These are phyloP conservation scores for Parascotia fuliginaria DNA, from an alignment of 2,888 invertebrate species.

Conservation along the genomic window DNA sequence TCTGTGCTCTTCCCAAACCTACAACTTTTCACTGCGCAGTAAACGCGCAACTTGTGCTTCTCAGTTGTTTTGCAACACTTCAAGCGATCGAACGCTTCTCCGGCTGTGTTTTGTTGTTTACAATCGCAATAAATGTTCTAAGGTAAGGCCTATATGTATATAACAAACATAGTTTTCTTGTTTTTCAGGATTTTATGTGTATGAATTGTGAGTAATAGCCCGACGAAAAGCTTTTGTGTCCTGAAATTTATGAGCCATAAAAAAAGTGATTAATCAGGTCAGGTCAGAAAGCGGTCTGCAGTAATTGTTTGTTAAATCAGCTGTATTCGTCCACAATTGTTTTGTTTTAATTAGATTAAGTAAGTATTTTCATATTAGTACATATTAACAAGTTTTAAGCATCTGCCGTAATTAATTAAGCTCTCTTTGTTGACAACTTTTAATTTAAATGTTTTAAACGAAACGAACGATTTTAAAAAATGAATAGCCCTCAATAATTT, in stretches of 20 bases:
- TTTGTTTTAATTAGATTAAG: background rate
- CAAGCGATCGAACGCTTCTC: slow-evolving; percentile 51
- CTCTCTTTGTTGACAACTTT: too few relatives aligned
- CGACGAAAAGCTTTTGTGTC: background rate
- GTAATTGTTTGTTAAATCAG: slow-evolving; percentile 30
- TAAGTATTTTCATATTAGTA: background rate
- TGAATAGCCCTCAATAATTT: too few relatives aligned
- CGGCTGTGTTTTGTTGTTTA: slow-evolving; percentile 64
- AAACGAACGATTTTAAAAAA: too few relatives aligned
- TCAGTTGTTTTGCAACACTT: slow-evolving; percentile 68
- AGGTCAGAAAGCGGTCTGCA: slow-evolving; percentile 15
- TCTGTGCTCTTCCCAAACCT: slow-evolving; percentile 30
- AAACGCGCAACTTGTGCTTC: slow-evolving; percentile 42
- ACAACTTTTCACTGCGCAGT: slow-evolving; percentile 57
- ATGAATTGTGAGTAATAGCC: background rate
- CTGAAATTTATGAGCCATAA: slow-evolving; percentile 26
- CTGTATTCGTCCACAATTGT: slow-evolving; percentile 6
- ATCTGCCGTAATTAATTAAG: too few relatives aligned
- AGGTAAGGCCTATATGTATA: slow-evolving; percentile 61
- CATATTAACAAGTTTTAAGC: background rate
- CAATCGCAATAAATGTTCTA: slow-evolving; percentile 71
- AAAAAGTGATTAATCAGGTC: slow-evolving; percentile 40
- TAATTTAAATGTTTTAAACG: too few relatives aligned
- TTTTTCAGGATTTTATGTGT: slow-evolving; percentile 13
- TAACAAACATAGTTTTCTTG: background rate